Percentiles rank a stretch among this genome's conserved stretches.
These are phyloP conservation scores for Clanis bilineata DNA, from an alignment of 2,888 invertebrate genomes.

Conservation along the genomic window DNA sequence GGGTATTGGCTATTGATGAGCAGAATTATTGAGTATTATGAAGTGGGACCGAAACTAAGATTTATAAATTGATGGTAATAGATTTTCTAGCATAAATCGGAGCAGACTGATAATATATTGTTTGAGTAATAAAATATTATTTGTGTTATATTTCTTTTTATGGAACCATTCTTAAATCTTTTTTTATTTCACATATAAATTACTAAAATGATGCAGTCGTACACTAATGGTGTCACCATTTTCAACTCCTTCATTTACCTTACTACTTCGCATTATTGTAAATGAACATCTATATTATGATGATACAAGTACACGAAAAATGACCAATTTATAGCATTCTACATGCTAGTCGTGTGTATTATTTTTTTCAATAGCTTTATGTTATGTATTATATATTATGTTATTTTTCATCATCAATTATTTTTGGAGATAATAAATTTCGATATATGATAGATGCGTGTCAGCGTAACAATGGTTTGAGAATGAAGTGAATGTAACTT, in stretches of 20 bases:
- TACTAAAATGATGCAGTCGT: not conserved
- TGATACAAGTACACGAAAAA: slow-evolving; percentile 16
- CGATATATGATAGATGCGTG: not conserved
- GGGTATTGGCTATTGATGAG: slow-evolving; percentile 21
- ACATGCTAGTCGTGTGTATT: slow-evolving; percentile 68
- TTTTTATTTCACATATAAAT: not conserved
- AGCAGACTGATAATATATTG: slow-evolving; percentile 66
- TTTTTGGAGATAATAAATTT: slow-evolving; percentile 18
- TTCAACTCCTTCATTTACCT: not conserved
- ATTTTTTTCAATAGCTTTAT: slow-evolving; percentile 39
- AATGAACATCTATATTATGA: not conserved
- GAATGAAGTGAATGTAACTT: slow-evolving; percentile 31
- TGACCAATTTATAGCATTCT: slow-evolving; percentile 56
- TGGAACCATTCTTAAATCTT: too few species aligned
- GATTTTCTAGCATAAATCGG: slow-evolving; percentile 54
- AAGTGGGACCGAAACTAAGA: slow-evolving; percentile 67
- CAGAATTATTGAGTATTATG: slow-evolving; percentile 53
- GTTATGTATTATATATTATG: not conserved
- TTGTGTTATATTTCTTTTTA: not conserved
- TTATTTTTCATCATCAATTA: slow-evolving; percentile 36
- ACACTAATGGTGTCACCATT: not conserved
- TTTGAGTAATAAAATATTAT: slow-evolving; percentile 31
- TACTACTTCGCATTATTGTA: not conserved
- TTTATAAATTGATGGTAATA: slow-evolving; percentile 48
- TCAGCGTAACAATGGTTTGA: slow-evolving; percentile 15